These are phyloP conservation scores for Stictocephala bisonia DNA, from an alignment of 2,888 invertebrate species.

Conservation along the genomic window DNA sequence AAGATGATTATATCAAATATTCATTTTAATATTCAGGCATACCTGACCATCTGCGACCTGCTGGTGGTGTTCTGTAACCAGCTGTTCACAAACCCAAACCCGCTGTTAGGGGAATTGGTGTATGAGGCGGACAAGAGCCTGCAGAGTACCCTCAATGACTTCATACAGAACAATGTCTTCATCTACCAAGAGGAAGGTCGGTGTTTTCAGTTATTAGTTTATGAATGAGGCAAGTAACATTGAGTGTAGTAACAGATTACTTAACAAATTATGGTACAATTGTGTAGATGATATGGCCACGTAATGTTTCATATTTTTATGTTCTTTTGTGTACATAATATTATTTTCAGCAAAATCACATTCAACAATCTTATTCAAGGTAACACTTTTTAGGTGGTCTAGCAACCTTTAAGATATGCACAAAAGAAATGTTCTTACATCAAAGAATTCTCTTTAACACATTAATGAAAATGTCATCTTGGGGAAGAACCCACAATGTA, in stretches of 20 bases:
- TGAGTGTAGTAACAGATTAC: slow-evolving; percentile 26
- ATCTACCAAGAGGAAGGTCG: slow-evolving; percentile 90
- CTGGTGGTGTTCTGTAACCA: slow-evolving; percentile 93
- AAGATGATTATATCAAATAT: too few species aligned
- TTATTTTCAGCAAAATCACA: too few species aligned
- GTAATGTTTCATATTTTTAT: too few species aligned
- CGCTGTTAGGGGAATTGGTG: slow-evolving; percentile 70
- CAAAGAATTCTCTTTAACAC: too few species aligned
- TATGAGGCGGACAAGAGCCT: slow-evolving; percentile 84
- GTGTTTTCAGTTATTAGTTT: slow-evolving; percentile 49
- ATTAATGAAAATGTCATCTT: too few species aligned
- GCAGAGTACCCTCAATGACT: slow-evolving; percentile 85
- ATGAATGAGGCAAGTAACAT: slow-evolving; percentile 28
- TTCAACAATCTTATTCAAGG: too few species aligned
- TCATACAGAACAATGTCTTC: slow-evolving; percentile 94
- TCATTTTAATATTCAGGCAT: slow-evolving; percentile 82
- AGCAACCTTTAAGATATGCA: too few species aligned
- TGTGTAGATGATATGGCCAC: slow-evolving; percentile 18
- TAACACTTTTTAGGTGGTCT: too few species aligned
- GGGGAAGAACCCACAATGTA: too few species aligned
- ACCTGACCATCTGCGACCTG: slow-evolving; percentile 94
- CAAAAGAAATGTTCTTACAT: too few species aligned
- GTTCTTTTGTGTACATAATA: too few species aligned
- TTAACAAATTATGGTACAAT: neutral
- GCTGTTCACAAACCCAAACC: slow-evolving; percentile 67